phyloP scores from a whole-genome alignment of 2,797 vertebrate genomes.

The Petrocephalus schoutedeni region DNA sequence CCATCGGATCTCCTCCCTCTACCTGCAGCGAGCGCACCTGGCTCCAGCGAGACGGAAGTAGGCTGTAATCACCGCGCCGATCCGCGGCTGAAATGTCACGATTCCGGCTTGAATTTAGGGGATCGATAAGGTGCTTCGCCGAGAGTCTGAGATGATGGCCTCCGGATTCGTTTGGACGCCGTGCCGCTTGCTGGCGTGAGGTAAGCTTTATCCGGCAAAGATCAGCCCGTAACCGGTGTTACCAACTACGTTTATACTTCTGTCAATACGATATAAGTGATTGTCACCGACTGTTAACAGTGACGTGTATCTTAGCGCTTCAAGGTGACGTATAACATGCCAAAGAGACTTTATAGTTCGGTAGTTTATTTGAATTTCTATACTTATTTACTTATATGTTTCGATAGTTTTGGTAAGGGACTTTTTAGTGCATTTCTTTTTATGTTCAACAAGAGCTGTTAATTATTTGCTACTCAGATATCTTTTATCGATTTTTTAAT shows the following conservation, averaged over 20 bases:
- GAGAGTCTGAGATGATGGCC: not conserved
- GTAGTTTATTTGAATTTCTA: not conserved
- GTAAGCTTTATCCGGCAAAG: not conserved
- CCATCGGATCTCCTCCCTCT: slow-evolving; percentile 47
- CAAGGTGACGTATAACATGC: not conserved
- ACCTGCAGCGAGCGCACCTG: slow-evolving; percentile 71
- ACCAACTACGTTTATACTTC: not conserved
- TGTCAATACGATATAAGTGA: not conserved
- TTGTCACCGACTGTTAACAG: not conserved
- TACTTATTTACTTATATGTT: not conserved
- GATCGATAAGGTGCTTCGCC: not conserved
- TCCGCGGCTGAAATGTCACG: not conserved
- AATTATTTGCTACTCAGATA: not conserved
- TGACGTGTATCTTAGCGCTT: not conserved
- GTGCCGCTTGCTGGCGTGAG: not conserved
- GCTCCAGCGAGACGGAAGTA: slow-evolving; percentile 72
- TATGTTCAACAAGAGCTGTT: not conserved
- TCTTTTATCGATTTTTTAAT: not conserved
- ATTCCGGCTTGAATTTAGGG: not conserved
- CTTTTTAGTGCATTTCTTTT: not conserved
- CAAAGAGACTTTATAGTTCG: not conserved
- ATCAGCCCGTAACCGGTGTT: not conserved
- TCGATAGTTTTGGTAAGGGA: not conserved
- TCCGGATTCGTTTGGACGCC: not conserved
- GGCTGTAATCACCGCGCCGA: slow-evolving; percentile 17